Evolutionary conservation across 2,888 invertebrate genomes (phyloP), one percentile per base, ranked within the genome.

Genomic region (Atethmia centrago): DNA sequence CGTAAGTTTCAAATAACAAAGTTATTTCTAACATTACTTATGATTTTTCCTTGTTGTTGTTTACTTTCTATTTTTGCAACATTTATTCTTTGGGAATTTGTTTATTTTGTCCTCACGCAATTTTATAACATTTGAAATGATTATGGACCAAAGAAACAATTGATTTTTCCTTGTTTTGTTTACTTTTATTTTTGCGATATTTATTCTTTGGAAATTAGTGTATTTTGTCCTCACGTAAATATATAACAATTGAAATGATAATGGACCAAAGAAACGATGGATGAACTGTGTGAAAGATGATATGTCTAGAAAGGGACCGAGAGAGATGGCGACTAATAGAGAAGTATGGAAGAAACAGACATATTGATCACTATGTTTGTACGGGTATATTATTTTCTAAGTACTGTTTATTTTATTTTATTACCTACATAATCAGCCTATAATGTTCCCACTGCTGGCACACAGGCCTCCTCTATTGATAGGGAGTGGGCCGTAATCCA

Each of bases 1-100:
- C 31, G 66, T 56, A 67, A 56, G 36, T 82, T 71, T 47, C 49
- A 59, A 45, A 82, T 77, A 69, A 78, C 79, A 82, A 49, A 58
- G 31, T 77, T 77, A 82, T 62, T 71, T 61, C 53, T 21, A 47
- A 47, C 40, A 14, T n/a, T 40, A 42, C 45, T 40, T 19, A 21
- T 53, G 31, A 61, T 61, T 65, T 64, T 71, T 40, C 51, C 47
- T 61, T 55, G 3, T 59, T 36, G 53, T 53, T 63, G 45, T 79
- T 71, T 63, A 63, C 19, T 28, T 25, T 42, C 1, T 31, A 19
- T 51, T 63, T 45, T n/a, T 40, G 16, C 10, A 12, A 12, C 31
- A 3, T 25, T 51, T 47, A 14, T 25, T 19, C 9, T 56, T 67
- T 53, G 14, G 25, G 25, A 53, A 53, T 25, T 53, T 53, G 25